Evolutionary conservation across 2,113 vertebrate genomes (phyloP).

Genomic region (Thinocorus orbignyianus): DNA sequence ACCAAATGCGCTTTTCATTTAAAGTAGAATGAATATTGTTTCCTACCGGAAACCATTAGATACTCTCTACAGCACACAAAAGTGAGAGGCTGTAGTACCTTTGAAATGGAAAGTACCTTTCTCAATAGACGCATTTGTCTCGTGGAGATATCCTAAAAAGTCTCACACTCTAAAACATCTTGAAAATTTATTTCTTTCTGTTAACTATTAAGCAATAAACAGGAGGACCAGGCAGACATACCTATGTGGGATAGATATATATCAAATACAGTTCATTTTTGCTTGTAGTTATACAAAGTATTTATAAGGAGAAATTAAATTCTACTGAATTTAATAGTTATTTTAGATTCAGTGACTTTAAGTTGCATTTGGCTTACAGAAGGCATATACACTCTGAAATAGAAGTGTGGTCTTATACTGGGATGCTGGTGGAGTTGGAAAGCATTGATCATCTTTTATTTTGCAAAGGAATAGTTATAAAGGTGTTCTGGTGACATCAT

Average conservation of each 20-base stretch:
- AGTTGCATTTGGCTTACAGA: background rate
- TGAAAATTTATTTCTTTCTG: background rate
- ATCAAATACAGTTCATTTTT: background rate
- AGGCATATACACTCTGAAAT: background rate
- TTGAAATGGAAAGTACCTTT: background rate
- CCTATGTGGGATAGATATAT: background rate
- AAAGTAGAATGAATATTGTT: conserved; percentile 45
- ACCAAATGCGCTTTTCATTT: conserved; percentile 28
- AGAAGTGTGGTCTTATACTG: background rate
- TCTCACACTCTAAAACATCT: background rate
- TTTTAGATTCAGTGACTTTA: background rate
- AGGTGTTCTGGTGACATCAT: background rate
- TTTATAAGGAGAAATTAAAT: background rate
- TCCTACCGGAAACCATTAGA: conserved; percentile 17
- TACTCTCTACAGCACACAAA: background rate
- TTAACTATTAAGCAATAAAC: background rate
- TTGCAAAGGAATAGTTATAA: background rate
- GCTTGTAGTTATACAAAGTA: background rate
- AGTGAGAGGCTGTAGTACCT: background rate
- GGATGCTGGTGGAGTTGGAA: background rate
- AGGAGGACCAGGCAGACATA: background rate
- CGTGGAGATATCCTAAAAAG: background rate
- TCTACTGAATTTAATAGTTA: background rate
- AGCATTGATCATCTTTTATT: background rate
- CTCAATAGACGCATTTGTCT: conserved; percentile 1